Evolutionary conservation across 2,888 invertebrate genomes (phyloP).

Genomic region (Terebella lapidaria): DNA sequence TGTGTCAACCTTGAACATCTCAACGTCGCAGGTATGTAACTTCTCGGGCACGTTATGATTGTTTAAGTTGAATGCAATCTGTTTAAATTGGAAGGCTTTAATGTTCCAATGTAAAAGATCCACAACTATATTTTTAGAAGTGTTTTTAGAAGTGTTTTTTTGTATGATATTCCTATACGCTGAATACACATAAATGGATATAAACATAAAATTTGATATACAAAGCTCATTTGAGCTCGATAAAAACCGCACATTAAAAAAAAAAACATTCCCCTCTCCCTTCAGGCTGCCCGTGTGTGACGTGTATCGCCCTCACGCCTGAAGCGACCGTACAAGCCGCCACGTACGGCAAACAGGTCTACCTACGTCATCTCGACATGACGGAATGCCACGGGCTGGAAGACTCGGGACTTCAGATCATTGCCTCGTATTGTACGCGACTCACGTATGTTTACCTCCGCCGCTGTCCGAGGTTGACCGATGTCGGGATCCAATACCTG

Average conservation of each 20-base stretch:
- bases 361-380: conserved; percentile 81
- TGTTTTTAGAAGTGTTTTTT: no score
- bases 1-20: conserved; percentile 78
- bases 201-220: no score
- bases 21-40: conserved; percentile 63
- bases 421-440: conserved; percentile 82
- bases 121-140: no score
- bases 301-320: conserved; percentile 62
- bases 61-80: no score
- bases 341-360: conserved; percentile 57
- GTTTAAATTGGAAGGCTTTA: no score
- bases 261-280: no score
- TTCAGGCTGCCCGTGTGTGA: conserved; percentile 69
- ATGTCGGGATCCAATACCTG: conserved; percentile 84
- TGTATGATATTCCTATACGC: no score
- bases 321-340: conserved; percentile 43
- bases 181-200: no score
- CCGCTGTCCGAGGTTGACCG: conserved; percentile 82
- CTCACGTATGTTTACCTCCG: conserved; percentile 81
- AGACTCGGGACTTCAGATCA: conserved; percentile 76
- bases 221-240: no score
- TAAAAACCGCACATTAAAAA: no score
- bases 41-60: not conserved
- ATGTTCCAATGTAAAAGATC: no score
- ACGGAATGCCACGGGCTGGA: conserved; percentile 82